Base-by-base conservation (phyloP, 2,797 vertebrate species). In the Rhinophrynus dorsalis region DNA sequence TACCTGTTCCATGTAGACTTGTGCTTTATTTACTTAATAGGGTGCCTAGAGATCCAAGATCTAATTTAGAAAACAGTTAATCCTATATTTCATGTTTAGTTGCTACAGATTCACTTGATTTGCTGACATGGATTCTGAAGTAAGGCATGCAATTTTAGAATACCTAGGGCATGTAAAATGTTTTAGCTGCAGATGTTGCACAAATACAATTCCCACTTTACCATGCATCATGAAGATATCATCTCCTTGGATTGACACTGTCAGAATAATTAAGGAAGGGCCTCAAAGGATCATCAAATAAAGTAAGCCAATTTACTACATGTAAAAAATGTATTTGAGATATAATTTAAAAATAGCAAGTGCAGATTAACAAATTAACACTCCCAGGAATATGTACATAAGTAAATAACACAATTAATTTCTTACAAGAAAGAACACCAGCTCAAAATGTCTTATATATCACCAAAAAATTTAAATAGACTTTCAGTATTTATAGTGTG, bases 181-280 rank as follows among this genome's bases (percentile, higher is more conserved):
- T 52, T 62, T 75, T 72, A 83, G 57, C 32, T 71, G 65, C 71
- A 33, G 26, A 61, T 26, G 12, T 69, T 71, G 62, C 76, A 77
- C 74, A 78, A 67, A 15, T 11, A 45, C 48, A 70, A 76, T 67
- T 78, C 35, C 52, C 66, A 23, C 24, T 42, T 65, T 70, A 61
- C 50, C 67, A 0, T 51, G 66, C 69, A 73, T 29, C 55, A 69
- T 44, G 2, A 61, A 60, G 50, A 63, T 12, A 12, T 8, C 42
- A 80, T 82, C 79, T 76, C 63, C 79, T 81, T 51, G 73, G 74
- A 67, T 71, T 76, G 24, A 23, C 45, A 30, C 15, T 12, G 2
- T 38, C 72, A 79, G 62, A 81, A 77, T 79, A 78, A 80, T 81
- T 78, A 59, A 80, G 27, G 0, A 3, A 30, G 4, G 2, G 38